Evolutionary conservation across 2,888 invertebrate genomes (phyloP), one percentile per base, ranked within the genome.

Genomic region (Cosmorhoe ocellata): DNA sequence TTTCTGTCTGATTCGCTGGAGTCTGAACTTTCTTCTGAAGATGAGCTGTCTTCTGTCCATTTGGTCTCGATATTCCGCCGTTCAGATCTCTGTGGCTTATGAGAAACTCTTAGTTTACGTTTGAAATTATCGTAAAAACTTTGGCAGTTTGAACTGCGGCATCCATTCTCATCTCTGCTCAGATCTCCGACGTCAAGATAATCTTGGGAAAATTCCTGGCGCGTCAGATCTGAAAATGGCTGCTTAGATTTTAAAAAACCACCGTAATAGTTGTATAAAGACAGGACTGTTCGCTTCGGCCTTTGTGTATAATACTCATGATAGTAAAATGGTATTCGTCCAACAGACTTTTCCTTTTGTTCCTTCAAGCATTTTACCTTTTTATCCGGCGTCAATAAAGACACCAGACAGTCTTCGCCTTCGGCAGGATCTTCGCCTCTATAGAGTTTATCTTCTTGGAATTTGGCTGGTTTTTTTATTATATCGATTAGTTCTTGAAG

Each of bases 111-210:
- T 7, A 24, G 7, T 7, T 24, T 7, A 6, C 7, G 3, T 24
- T 24, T 24, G 7, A 6, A 24, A 24, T 24, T 7, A 7, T 24
- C 6, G 5, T 1, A 7, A 7, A 7, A 24, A 24, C 7, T 6
- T 4, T 0, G 46, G 3, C 70, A 26, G 12, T 66, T 30, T 7
- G 40, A 56, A 0, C 56, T 46, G 0, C n/a, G 3, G 5, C 31
- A 38, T n/a, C 11, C 7, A 0, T 10, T 1, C 10, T 40, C 13
- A 0, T 34, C 4, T 22, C 47, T 53, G 0, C 42, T 37, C 0
- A 67, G 12, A 0, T 66, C 58, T 0, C 42, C 42, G 0, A 71
- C 3, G 12, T 71, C 71, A 0, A 65, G 6, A 3, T 69, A 67
- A 6, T 71, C 69, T 3, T 61, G 53, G 0, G 64, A 56, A 2